Evolutionary conservation across 2,888 invertebrate genomes (phyloP).

Genomic region (Macrophya annulata): DNA sequence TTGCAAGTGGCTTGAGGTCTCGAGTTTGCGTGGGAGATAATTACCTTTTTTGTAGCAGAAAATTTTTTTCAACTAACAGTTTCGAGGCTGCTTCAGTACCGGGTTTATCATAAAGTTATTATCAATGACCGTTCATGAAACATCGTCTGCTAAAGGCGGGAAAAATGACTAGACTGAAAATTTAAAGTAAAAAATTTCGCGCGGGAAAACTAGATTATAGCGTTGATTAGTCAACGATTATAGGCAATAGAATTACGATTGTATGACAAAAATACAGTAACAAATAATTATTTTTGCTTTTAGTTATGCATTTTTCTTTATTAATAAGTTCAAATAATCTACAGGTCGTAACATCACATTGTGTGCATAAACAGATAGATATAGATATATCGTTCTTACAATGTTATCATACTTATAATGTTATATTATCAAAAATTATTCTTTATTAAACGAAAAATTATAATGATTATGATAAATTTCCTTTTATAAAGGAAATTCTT

Average conservation of each 20-base stretch:
- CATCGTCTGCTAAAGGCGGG: constrained; percentile 9
- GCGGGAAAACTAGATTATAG: not conserved
- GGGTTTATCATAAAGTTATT: not conserved
- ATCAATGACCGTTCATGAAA: not conserved
- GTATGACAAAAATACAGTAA: not conserved
- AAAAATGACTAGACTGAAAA: not conserved
- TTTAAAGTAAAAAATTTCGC: not conserved
- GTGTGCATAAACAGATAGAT: not conserved
- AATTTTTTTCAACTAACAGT: not conserved
- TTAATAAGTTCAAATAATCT: not conserved
- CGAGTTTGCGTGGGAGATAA: constrained; percentile 1
- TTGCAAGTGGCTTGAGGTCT: not conserved
- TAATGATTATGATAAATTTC: not conserved
- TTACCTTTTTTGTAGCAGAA: not conserved
- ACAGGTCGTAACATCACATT: not conserved
- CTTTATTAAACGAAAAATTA: not conserved
- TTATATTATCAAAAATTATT: not conserved
- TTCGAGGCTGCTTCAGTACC: not conserved
- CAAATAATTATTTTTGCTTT: not conserved
- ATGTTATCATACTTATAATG: not conserved
- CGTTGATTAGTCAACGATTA: not conserved
- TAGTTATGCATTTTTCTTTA: not conserved
- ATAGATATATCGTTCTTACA: not conserved
- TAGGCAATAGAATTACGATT: not conserved
- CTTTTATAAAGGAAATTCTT: constrained; percentile 17